Base-by-base conservation (phyloP, 2,113 vertebrate genomes). In the Myiozetetes cayanensis region DNA sequence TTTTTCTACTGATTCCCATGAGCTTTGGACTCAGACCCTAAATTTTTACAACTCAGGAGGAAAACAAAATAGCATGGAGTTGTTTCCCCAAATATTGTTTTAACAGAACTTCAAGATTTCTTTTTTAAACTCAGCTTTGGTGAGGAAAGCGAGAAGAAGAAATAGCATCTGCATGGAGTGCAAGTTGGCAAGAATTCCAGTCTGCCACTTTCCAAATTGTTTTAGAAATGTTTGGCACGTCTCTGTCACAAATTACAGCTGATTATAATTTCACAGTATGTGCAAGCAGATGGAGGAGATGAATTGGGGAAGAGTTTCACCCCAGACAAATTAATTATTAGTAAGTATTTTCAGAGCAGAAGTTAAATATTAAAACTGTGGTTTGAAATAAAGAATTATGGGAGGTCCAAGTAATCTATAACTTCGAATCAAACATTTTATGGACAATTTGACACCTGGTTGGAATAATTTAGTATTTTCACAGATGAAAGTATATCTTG, bases 191-290 rank as follows among this genome's bases (percentile, higher is more conserved):
- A 85, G 91, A 71, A 89, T 91, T 93, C 88, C 94, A 90, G 97
- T 98, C 97, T 98, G 95, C 95, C 97, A 97, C 97, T 97, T 98
- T 97, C 93, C 94, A 97, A 98, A 97, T 98, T 98, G 97, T 98
- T 98, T 98, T 97, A 97, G 97, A 96, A 97, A 98, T 88, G 97
- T 98, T 98, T 98, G 96, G 97, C 98, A 98, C 96, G 95, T 97
- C 94, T 97, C 95, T 96, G 96, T 97, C 97, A 97, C 97, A 98
- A 98, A 98, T 98, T 98, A 98, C 96, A 96, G 96, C 97, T 98
- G 97, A 98, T 98, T 98, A 98, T 97, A 98, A 97, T 97, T 98
- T 97, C 93, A 90, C 97, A 98, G 98, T 97, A 97, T 98, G 97
- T 96, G 96, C 94, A 98, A 98, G 92, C 98, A 98, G 98, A 98